Evolutionary conservation across 1,140 invertebrate species (phyloP), one percentile per base, ranked within the genome.

Genomic region (Trissolcus basalis): DNA sequence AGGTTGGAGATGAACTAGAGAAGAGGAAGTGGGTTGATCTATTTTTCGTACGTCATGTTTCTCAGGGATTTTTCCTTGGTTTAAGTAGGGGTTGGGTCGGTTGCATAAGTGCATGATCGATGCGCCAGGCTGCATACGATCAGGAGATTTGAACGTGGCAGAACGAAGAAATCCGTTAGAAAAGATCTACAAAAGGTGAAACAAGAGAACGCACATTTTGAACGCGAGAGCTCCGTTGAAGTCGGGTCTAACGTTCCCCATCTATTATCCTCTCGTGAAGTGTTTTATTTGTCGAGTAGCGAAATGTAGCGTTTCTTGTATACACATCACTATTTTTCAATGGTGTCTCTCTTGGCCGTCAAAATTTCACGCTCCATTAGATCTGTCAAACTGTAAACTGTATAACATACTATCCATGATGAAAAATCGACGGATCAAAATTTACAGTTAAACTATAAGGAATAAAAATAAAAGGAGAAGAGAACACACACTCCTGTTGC

Each of bases 61-160:
- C n/a, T n/a, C n/a, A 27, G 19, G 19, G 19, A 27, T 27, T 27
- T 27, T 27, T 27, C 19, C 1, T 6, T 6, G 19, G 19, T 1
- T 27, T 27, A 27, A 32, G 9, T 35, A n/a, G 12, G 11, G 48
- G 58, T 41, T 16, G 39, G 4, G 61, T 27, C 63, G 6, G 60
- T 71, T 77, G 16, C 51, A 56, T 68, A 69, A 61, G 50, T 44
- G 41, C 63, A 63, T 69, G 69, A 72, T 73, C 75, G 75, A 78
- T 78, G 59, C 36, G 64, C 64, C 45, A 14, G 13, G 50, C 45
- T 27, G 69, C 76, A 78, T 78, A 78, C 50, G 63, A 70, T 78
- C 70, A 71, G 32, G 49, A 78, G 76, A 78, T 78, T 78, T 74
- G 11, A 64, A 48, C 41, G 12, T 33, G 41, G 12, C 44, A 33